phyloP scores from a whole-genome alignment of 2,888 invertebrate species.

The Biston betularia region DNA sequence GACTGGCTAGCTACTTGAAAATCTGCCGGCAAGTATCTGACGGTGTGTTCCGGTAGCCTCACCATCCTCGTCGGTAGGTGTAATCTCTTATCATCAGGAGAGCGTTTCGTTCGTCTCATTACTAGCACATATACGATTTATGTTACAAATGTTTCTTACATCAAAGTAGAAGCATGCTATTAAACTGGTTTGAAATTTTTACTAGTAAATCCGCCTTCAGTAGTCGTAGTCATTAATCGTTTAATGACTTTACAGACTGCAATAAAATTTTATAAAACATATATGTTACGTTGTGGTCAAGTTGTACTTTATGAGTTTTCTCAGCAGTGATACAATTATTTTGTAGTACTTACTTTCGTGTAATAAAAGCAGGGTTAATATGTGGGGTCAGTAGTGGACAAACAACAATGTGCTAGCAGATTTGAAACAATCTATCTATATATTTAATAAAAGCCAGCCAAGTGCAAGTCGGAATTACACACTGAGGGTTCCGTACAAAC shows the following conservation, averaged over 20 bases:
- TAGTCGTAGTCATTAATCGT: constrained; percentile 17
- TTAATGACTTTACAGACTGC: constrained; percentile 26
- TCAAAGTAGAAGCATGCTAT: neutral
- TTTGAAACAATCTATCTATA: neutral
- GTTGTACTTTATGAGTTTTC: constrained; percentile 44
- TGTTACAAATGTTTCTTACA: neutral
- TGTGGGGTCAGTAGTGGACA: neutral
- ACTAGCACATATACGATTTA: neutral
- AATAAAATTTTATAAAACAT: constrained; percentile 24
- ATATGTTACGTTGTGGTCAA: constrained; percentile 18
- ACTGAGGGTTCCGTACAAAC: too few species aligned
- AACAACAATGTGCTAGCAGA: constrained; percentile 5
- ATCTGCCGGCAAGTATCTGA: too few species aligned
- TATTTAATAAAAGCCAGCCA: neutral
- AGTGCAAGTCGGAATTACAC: too few species aligned
- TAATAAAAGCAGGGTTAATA: constrained; percentile 24
- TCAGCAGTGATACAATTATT: constrained; percentile 45
- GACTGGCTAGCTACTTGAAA: too few species aligned
- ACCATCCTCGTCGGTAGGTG: too few species aligned
- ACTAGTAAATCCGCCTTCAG: constrained; percentile 8
- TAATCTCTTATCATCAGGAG: too few species aligned
- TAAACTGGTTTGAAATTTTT: constrained; percentile 12
- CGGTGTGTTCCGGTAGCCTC: too few species aligned
- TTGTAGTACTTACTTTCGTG: constrained; percentile 12
- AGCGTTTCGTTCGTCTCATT: too few species aligned